These are phyloP conservation scores for Papilio aristodemus DNA, from an alignment of 1,140 invertebrate species.

Conservation along the genomic window DNA sequence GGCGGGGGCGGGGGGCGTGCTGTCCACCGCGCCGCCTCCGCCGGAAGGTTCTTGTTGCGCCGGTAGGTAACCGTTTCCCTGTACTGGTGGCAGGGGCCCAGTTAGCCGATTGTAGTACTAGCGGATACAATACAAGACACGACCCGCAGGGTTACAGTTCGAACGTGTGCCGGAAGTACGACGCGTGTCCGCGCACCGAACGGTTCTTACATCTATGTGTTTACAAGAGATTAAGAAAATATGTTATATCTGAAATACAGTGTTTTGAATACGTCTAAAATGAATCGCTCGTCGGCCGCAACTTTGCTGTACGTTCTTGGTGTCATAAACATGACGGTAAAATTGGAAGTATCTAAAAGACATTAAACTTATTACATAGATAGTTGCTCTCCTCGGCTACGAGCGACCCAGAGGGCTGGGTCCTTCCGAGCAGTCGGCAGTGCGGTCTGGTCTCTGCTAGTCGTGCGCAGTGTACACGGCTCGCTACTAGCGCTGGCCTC, in stretches of 20 bases:
- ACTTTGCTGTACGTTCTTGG: not conserved
- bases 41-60: no score
- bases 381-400: not conserved
- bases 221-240: slow-evolving; percentile 31
- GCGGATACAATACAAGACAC: no score
- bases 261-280: slow-evolving; percentile 18
- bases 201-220: slow-evolving; percentile 14
- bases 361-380: slow-evolving; percentile 3
- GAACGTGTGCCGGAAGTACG: not conserved
- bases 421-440: not conserved
- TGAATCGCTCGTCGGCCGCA: not conserved
- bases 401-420: not conserved
- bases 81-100: no score
- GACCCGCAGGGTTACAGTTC: no score
- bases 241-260: slow-evolving; percentile 27
- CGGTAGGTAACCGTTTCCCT: no score
- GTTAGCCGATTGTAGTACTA: no score
- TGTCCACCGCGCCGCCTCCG: no score
- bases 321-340: slow-evolving; percentile 31
- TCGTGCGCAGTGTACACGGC: not conserved
- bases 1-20: not conserved
- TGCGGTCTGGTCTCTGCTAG: slow-evolving; percentile 1
- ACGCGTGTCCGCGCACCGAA: not conserved
- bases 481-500: no score
- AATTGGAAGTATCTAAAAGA: slow-evolving; percentile 29